Evolutionary conservation across 2,888 invertebrate genomes (phyloP), one percentile per base, ranked within the genome.

Genomic region (Thera britannica): DNA sequence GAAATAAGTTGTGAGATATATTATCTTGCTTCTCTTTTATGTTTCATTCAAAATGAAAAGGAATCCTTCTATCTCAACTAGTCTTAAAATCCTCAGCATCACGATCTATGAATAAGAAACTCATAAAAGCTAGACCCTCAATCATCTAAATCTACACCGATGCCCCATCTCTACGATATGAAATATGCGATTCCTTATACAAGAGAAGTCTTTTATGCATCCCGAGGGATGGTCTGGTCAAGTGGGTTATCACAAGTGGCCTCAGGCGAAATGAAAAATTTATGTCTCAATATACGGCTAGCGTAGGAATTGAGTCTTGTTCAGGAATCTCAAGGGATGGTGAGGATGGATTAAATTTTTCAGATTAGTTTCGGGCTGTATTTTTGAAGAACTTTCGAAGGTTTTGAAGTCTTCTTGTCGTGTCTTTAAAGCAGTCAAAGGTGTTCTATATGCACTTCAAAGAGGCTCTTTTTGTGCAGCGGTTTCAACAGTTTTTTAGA

Each of bases 181-280:
- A 93, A 93, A 92, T 93, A 93, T 93, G 91, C 89, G 93, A 92
- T 92, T 92, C 91, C 92, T 93, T 92, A 92, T 89, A 92, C 88
- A 87, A 81, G 87, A 87, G 90, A 91, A 91, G 93, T 93, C 93
- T 88, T 93, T 93, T 93, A 93, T 93, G 93, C 83, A 91, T 90
- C 93, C 90, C 92, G 48, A 44, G 93, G 89, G 93, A 92, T 70
- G 78, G 81, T 80, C 87, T 89, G 92, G 92, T 92, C 93, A 92
- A 93, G 93, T 89, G 85, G 90, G 93, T 92, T 93, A 93, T 93
- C 93, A 92, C 87, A 87, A 88, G 87, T 86, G 88, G 86, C 92
- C 90, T 85, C 83, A 80, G 87, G 93, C 90, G 83, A 79, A 88
- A 93, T 93, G 93, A 93, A 93, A 93, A 92, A 93, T 93, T 92